A percentile compares a stretch with the other conserved stretches of the same genome.
phyloP scores from a whole-genome alignment of 2,113 vertebrate genomes.

The Gymnorhina tibicen region DNA sequence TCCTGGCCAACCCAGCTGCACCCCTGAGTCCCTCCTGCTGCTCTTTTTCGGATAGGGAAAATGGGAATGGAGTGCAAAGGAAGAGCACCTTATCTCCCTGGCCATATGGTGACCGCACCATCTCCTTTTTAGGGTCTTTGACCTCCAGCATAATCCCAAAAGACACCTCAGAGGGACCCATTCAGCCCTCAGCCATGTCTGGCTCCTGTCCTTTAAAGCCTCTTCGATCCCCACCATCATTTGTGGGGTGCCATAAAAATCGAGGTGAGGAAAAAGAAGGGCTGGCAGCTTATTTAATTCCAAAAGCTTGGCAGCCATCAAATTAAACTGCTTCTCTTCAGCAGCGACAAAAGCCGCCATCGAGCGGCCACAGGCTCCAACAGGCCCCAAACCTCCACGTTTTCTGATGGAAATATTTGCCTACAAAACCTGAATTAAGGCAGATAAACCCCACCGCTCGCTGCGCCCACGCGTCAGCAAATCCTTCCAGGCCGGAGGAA shows the following conservation, averaged over 20 bases:
- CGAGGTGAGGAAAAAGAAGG: neutral
- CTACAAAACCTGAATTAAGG: neutral
- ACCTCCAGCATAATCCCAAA: neutral
- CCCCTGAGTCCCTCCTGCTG: neutral
- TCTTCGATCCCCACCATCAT: neutral
- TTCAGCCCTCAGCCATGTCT: neutral
- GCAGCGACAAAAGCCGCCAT: neutral
- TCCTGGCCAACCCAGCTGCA: neutral
- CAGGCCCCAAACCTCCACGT: neutral
- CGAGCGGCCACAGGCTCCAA: neutral
- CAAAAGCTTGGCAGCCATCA: neutral
- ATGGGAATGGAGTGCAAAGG: neutral
- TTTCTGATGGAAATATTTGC: neutral
- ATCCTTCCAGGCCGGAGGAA: neutral
- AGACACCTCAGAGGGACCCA: neutral
- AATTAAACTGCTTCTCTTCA: neutral
- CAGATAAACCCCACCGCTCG: neutral
- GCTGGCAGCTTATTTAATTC: neutral
- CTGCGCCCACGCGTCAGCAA: neutral
- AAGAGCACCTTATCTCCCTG: neutral
- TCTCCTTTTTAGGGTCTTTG: neutral
- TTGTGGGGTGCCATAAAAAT: neutral
- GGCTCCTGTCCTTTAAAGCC: neutral
- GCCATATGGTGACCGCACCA: neutral
- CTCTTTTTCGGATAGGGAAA: neutral